Base-by-base conservation (phyloP, 2,888 invertebrate species). In the Megalurothrips usitatus region DNA sequence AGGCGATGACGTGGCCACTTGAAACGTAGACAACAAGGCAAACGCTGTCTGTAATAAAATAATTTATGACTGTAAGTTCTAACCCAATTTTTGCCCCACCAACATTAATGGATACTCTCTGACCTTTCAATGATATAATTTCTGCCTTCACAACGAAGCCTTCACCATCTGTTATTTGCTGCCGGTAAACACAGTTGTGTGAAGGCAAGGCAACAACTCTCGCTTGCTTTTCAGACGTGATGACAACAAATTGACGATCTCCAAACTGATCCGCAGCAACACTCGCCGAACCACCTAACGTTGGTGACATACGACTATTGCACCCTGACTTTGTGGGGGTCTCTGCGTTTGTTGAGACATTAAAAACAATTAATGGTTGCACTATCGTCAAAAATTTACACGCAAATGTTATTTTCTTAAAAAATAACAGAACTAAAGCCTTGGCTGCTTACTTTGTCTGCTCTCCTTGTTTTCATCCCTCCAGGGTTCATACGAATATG, bases 191-290 rank as follows among this genome's bases (percentile, higher is more conserved):
- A 89, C 96, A 97, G 87, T 95, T 96, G 89, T 98, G 98, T 85
- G 97, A 96, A 84, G 98, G 98, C 86, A 98, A 91, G 84, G 96
- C 96, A 84, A 98, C 94, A 83, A 98, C 95, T 85, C 96, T 91
- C 83, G 96, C 96, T 90, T 98, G 96, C 89, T 97, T 97, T 89
- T 98, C 98, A 82, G 97, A 97, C 83, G 95, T 94, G 84, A 98
- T 92, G 81, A 97, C 96, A 84, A 95, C 95, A 89, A 95, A 97
- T 91, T 98, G 98, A 84, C 95, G 91, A 89, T 97, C 97, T 85
- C 92, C 92, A 85, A 89, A 87, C 85, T 83, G 87, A 85, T 86
- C 87, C 85, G 86, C 86, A 84, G 86, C 85, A 81, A 84, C 84
- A 83, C 86, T 86, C 86, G 86, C 88, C 85, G 86, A 89, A 88